Base-by-base conservation (phyloP, 2,888 invertebrate species). In the Thereva nobilitata region DNA sequence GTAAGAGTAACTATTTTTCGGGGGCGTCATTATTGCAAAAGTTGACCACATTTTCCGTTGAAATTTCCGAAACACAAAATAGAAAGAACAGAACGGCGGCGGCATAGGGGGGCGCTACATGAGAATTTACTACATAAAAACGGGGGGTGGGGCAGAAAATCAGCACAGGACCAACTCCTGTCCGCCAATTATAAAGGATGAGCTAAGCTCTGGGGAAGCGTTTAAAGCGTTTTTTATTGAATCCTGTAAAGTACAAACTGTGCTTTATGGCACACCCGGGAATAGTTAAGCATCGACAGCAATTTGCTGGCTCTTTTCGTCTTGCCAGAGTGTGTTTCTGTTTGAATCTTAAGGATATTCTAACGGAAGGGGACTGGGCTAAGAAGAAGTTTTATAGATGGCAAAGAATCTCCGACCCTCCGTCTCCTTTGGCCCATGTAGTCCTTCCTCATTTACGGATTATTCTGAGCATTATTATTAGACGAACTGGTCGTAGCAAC, bases 201-300 rank as follows among this genome's bases (percentile, higher is more conserved):
- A 66, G 59, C 47, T 59, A 59, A 54, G 41, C 67, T 64, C 67
- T 49, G 37, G 68, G 66, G 68, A 57, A 68, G 67, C 68, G 66
- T 68, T 68, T 68, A 68, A 67, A 63, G 66, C 66, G 66, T 68
- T 68, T 57, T 68, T 68, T 68, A 68, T 68, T 68, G 68, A 68
- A 68, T 68, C 64, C 64, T 53, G 64, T 57, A 67, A 59, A 68
- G 68, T 64, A 68, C 53, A 66, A 68, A 66, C 53, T 67, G 68
- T 67, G 68, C 66, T 68, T 68, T 68, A 68, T 68, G 64, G 35
- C 49, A 40, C 68, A 42, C 68, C 1, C 35, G 68, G 66, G 68
- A 68, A 67, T 67, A 68, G 68, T 68, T 68, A 68, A 68, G 68
- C 64, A 66, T 68, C 66, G 67, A 67, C 66, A 67, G 68, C 64